Evolutionary conservation across 2,797 vertebrate genomes (phyloP).

Genomic region (Etheostoma nigrum): DNA sequence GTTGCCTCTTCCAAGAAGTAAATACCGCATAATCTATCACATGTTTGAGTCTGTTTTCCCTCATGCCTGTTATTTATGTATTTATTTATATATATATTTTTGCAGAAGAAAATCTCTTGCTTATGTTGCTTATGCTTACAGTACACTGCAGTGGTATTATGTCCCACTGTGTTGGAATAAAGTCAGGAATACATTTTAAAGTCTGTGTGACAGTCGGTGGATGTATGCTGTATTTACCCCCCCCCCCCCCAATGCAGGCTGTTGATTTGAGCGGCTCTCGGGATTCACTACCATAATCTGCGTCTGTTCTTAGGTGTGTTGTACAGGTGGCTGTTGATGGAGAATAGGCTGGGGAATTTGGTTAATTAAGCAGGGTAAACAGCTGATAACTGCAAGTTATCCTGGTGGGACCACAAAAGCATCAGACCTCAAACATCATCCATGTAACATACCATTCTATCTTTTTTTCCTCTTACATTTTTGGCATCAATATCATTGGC

Average conservation of each 20-base stretch:
- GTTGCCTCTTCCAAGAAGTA: conserved; percentile 66
- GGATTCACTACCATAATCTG: conserved; percentile 70
- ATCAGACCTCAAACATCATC: conserved; percentile 55
- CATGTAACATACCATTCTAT: conserved; percentile 25
- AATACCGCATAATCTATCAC: conserved; percentile 63
- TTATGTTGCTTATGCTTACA: conserved; percentile 40
- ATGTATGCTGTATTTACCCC: conserved; percentile 70
- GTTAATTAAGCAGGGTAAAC: conserved; percentile 86
- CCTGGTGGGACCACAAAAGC: conserved; percentile 72
- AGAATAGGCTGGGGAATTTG: conserved; percentile 77
- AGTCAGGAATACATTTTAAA: conserved; percentile 28
- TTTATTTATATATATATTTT: background rate
- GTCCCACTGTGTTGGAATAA: conserved; percentile 17
- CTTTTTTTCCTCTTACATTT: conserved; percentile 16
- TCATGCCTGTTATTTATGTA: conserved; percentile 42
- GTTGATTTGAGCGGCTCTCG: conserved; percentile 73
- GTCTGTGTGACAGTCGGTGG: conserved; percentile 59
- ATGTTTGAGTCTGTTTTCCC: conserved; percentile 50
- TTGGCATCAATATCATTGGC: conserved; percentile 34
- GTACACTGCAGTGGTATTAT: background rate
- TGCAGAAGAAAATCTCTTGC: conserved; percentile 20
- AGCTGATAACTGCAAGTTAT: conserved; percentile 74
- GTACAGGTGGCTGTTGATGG: conserved; percentile 81
- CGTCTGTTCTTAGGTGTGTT: conserved; percentile 81
- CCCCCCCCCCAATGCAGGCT: conserved; percentile 66